phyloP scores from a whole-genome alignment of 2,113 vertebrate genomes.

The Hydrolagus affinis region DNA sequence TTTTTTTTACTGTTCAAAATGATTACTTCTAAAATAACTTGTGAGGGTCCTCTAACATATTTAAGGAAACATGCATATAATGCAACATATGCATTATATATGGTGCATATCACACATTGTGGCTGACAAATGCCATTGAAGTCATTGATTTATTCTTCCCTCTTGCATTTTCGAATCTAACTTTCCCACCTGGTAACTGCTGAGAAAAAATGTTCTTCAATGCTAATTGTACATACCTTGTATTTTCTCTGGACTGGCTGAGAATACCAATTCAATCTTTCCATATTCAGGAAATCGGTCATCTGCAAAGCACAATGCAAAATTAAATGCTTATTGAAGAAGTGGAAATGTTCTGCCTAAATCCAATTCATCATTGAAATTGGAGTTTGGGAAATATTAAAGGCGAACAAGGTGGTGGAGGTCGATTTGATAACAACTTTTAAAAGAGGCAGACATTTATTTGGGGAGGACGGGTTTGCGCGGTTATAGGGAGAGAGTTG shows the following conservation, averaged over 20 bases:
- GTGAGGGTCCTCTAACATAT: no score
- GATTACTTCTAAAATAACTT: no score
- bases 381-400: no score
- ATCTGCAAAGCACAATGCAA: conserved; percentile 59
- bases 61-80: no score
- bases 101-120: background rate
- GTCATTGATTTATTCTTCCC: background rate
- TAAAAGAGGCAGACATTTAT: no score
- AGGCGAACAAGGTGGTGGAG: no score
- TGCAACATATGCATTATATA: no score
- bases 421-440: no score
- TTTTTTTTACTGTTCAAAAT: background rate
- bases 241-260: conserved; percentile 76
- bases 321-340: background rate
- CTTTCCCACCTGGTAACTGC: background rate
- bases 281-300: conserved; percentile 78
- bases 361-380: no score
- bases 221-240: conserved; percentile 54
- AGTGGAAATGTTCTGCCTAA: background rate
- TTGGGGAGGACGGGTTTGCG: no score
- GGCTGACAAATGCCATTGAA: background rate
- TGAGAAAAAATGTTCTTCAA: background rate
- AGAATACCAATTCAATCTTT: conserved; percentile 86
- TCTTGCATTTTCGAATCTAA: background rate
- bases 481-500: no score